A percentile compares a stretch with the other conserved stretches of the same genome.
phyloP scores from a whole-genome alignment of 1,140 invertebrate genomes.

The Drosophila nannoptera region DNA sequence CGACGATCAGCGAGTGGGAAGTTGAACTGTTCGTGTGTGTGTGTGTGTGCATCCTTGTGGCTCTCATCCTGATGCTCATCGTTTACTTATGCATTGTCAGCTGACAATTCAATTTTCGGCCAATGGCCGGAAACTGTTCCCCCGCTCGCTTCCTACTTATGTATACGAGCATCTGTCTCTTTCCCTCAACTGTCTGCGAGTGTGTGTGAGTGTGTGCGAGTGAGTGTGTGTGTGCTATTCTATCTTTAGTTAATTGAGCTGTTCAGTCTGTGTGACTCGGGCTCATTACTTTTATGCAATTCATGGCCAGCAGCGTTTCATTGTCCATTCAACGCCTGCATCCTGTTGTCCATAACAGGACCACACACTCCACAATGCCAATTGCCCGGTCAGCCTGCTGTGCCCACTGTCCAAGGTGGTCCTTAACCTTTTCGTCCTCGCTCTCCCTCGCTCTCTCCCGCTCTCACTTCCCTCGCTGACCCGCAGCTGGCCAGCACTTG shows the following conservation, averaged over 20 bases:
- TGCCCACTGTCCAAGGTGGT: conserved; percentile 25
- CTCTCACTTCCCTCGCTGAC: no score
- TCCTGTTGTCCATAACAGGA: conserved; percentile 57
- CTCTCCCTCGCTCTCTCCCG: no score
- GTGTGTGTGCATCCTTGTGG: conserved; percentile 27
- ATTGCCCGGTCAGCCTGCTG: conserved; percentile 30
- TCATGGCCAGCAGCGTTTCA: conserved; percentile 55
- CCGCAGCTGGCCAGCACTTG: no score
- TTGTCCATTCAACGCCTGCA: conserved; percentile 48
- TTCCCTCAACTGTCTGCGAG: background rate
- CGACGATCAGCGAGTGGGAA: conserved; percentile 21
- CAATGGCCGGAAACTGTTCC: conserved; percentile 55
- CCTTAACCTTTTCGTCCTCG: background rate
- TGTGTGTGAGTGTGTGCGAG: conserved; percentile 4
- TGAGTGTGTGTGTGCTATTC: background rate
- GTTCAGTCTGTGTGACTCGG: conserved; percentile 45
- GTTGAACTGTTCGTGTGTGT: conserved; percentile 28
- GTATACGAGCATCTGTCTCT: background rate
- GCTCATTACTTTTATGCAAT: conserved; percentile 67
- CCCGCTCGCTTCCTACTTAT: conserved; percentile 15
- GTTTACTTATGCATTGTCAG: conserved; percentile 11
- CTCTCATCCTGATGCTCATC: conserved; percentile 18
- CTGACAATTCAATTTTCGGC: conserved; percentile 45
- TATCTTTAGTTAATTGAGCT: conserved; percentile 66
- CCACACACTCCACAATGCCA: conserved; percentile 56